A percentile compares a stretch with the other conserved stretches of the same genome.
These are phyloP conservation scores for Avahi laniger DNA, from an alignment of 2,797 vertebrate genomes.

Conservation along the genomic window DNA sequence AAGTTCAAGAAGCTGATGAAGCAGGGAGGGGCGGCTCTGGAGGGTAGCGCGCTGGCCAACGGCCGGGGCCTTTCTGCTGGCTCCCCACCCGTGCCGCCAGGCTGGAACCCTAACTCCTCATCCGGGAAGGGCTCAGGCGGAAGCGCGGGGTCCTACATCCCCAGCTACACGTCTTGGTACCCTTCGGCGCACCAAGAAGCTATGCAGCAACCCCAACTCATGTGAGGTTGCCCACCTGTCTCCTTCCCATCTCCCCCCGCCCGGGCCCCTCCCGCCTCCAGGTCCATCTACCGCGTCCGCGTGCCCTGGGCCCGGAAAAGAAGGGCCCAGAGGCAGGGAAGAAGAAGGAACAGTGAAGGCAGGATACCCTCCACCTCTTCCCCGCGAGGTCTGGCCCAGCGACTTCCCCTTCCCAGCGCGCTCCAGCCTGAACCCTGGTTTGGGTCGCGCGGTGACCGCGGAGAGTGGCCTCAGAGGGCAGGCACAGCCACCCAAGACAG, in stretches of 20 bases:
- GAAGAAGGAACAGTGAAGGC: not conserved
- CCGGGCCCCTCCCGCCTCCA: slow-evolving; percentile 70
- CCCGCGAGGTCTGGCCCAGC: not conserved
- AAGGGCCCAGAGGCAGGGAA: slow-evolving; percentile 58
- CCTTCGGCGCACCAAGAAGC: slow-evolving; percentile 98
- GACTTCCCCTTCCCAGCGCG: not conserved
- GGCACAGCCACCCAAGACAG: slow-evolving; percentile 69
- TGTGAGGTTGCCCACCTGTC: slow-evolving; percentile 88
- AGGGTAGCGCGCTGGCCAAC: slow-evolving; percentile 91
- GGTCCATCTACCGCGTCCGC: not conserved
- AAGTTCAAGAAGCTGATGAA: slow-evolving; percentile 98
- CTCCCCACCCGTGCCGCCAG: slow-evolving; percentile 93
- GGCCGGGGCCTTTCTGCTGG: slow-evolving; percentile 93
- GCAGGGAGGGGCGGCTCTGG: slow-evolving; percentile 94
- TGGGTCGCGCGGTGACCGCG: slow-evolving; percentile 82
- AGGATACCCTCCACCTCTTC: not conserved
- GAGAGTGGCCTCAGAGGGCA: slow-evolving; percentile 79
- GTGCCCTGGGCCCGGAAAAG: slow-evolving; percentile 60
- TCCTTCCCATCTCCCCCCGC: slow-evolving; percentile 65
- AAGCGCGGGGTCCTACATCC: slow-evolving; percentile 94
- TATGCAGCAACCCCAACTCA: slow-evolving; percentile 98
- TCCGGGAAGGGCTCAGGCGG: slow-evolving; percentile 93
- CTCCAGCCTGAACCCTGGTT: not conserved
- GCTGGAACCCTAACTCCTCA: slow-evolving; percentile 94
- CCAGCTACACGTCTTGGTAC: slow-evolving; percentile 99